Percentiles rank a stretch among this genome's conserved stretches.
phyloP scores from a whole-genome alignment of 64 coral and sea anemone species.

The Stichodactyla helianthus region DNA sequence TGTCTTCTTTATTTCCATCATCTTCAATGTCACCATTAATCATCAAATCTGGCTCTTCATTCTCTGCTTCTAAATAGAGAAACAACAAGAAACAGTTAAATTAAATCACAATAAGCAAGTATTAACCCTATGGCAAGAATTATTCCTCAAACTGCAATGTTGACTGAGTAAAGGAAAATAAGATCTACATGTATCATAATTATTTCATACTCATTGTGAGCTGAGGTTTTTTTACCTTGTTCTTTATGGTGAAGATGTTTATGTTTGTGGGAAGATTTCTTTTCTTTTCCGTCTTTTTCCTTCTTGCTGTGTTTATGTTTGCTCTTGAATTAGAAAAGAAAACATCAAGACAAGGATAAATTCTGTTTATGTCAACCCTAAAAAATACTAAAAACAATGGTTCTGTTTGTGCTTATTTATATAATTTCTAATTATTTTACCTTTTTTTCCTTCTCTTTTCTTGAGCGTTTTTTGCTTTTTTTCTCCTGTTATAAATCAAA shows the following conservation, averaged over 20 bases:
- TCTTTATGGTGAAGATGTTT: background rate
- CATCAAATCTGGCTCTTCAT: conserved; percentile 25
- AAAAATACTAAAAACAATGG: too few relatives aligned
- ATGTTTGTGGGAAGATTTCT: conserved; percentile 23
- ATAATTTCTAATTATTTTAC: background rate
- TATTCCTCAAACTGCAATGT: too few relatives aligned
- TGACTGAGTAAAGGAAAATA: too few relatives aligned
- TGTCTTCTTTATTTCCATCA: background rate
- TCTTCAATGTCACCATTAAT: conserved; percentile 9
- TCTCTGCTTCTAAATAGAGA: background rate
- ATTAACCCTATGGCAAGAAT: too few relatives aligned
- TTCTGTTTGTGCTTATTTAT: background rate
- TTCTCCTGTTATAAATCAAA: background rate
- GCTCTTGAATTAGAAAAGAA: background rate
- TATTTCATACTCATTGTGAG: too few relatives aligned
- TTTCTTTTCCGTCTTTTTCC: conserved; percentile 38
- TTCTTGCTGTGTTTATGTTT: conserved; percentile 41
- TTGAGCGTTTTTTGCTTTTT: conserved; percentile 34
- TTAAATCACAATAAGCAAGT: background rate
- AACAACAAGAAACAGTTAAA: background rate
- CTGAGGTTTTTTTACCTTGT: conserved; percentile 4
- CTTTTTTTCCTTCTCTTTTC: conserved; percentile 62
- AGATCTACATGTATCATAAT: too few relatives aligned
- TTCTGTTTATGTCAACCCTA: background rate
- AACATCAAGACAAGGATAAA: background rate